These are phyloP conservation scores for Neolamprologus tretocephalus DNA, from an alignment of 2,113 vertebrate genomes.

Conservation along the genomic window DNA sequence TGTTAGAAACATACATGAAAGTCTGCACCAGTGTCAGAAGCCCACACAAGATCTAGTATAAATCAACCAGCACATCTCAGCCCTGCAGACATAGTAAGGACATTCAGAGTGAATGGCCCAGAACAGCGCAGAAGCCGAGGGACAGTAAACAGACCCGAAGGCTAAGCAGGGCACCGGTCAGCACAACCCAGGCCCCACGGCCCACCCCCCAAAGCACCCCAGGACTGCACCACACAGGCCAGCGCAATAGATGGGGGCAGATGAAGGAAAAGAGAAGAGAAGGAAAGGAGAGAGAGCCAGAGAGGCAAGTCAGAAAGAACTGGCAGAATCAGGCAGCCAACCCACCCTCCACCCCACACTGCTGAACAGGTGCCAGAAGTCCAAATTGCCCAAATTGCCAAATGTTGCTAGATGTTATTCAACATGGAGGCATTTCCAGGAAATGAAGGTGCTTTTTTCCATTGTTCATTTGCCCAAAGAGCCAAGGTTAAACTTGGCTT, in stretches of 20 bases:
- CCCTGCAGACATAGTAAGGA: not conserved
- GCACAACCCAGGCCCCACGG: not conserved
- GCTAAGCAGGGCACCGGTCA: not conserved
- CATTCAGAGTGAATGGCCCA: not conserved
- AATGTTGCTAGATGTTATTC: not conserved
- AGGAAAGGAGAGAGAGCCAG: not conserved
- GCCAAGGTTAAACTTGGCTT: not conserved
- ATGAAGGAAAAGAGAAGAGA: not conserved
- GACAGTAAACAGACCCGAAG: not conserved
- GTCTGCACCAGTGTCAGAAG: not conserved
- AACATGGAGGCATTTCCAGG: not conserved
- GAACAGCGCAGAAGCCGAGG: not conserved
- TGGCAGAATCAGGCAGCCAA: not conserved
- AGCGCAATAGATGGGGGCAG: not conserved
- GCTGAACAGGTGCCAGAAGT: not conserved
- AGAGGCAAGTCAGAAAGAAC: not conserved
- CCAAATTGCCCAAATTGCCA: not conserved
- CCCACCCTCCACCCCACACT: not conserved
- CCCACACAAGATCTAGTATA: not conserved
- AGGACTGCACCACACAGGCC: fast-evolving
- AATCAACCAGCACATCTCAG: not conserved
- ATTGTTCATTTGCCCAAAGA: not conserved
- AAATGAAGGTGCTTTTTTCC: not conserved
- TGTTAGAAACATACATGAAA: not conserved
- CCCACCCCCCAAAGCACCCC: not conserved